Base-by-base conservation (phyloP, 2,888 invertebrate species). In the Deilephila porcellus region DNA sequence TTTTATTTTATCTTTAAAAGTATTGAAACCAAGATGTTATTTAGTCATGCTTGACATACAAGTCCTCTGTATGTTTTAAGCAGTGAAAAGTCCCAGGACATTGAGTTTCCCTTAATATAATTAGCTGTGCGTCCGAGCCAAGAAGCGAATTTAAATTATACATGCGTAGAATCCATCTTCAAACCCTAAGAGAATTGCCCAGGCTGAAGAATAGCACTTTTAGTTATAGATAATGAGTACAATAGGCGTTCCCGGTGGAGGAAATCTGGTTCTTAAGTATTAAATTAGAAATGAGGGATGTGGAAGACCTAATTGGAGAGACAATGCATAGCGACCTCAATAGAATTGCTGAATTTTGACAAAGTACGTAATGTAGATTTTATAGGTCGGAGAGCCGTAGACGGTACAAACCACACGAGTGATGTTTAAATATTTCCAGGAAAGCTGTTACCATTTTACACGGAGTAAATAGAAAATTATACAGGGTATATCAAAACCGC, bases 61-160 rank as follows among this genome's bases (percentile, higher is more conserved):
- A 14, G 1, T 17, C 8, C 4, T 60, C 60, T 4, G 60, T 60
- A 60, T 29, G 60, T 60, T 29, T 4, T 29, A 29, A 56, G n/a
- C n/a, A n/a, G 56, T n/a, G 56, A 17, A 14, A 29, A 60, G 29
- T 60, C 25, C 79, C 80, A 79, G 78, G 81, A 75, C 80, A 77
- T 77, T 73, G 73, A 75, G 76, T 78, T 82, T 80, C 77, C 79
- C 82, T 79, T 82, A 83, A 83, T 80, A 83, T 81, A 83, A 85
- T 85, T 83, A 85, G 81, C 80, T 76, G 73, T 78, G 79, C 79
- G 75, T 71, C 75, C 75, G 79, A 79, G 76, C 77, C 73, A 67
- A 74, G 73, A 78, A 79, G 77, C 73, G 74, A 73, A 74, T 78
- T 79, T 77, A 78, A 82, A 83, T 82, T 81, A 80, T 82, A 77